Percentiles rank a stretch among this genome's conserved stretches.
Conservation (phyloP, 2,888 invertebrate genomes). For the Ophion obscuratus region DNA sequence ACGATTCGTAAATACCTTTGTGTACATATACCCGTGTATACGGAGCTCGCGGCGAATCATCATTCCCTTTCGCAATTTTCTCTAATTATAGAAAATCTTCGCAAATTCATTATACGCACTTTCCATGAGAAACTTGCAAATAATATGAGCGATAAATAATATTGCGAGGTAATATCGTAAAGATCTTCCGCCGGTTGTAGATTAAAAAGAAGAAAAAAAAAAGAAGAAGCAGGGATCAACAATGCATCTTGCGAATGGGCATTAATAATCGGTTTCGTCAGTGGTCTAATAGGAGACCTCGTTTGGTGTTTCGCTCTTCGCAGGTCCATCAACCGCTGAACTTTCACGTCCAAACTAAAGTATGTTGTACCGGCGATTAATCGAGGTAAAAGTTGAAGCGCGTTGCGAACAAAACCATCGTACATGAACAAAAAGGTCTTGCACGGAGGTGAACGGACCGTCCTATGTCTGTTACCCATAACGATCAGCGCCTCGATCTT, state of each 20-base stretch:
- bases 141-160: conserved; percentile 20
- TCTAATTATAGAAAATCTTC: conserved; percentile 44
- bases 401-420: conserved; percentile 36
- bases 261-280: conserved; percentile 26
- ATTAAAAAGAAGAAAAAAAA: neutral
- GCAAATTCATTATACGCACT: conserved; percentile 27
- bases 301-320: conserved; percentile 28
- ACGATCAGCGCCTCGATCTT: conserved; percentile 6
- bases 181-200: neutral
- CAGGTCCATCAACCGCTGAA: conserved; percentile 33
- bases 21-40: neutral
- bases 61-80: conserved; percentile 38
- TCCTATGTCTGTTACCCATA: conserved; percentile 8
- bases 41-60: conserved; percentile 3
- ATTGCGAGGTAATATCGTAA: neutral
- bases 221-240: conserved; percentile 8
- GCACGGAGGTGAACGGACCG: conserved; percentile 19
- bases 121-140: conserved; percentile 27
- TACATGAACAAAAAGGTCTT: conserved; percentile 25
- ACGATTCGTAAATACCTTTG: conserved; percentile 45
- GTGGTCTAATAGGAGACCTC: conserved; percentile 28
- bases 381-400: conserved; percentile 49
- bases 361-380: conserved; percentile 37
- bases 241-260: conserved; percentile 18
- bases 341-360: conserved; percentile 54